phyloP scores from a whole-genome alignment of 2,113 vertebrate species.

The Ptyas mucosa region DNA sequence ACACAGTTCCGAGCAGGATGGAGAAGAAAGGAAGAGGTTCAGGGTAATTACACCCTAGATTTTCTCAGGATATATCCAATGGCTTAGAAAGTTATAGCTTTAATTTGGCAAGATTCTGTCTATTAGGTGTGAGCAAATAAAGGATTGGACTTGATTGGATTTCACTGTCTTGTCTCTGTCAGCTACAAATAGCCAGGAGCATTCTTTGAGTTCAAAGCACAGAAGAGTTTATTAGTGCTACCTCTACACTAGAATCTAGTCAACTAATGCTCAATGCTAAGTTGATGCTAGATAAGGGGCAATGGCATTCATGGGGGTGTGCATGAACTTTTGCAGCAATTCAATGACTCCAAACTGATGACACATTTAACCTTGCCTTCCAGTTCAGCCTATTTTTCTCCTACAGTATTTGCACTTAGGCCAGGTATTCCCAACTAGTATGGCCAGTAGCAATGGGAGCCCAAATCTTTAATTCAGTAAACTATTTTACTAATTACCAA shows the following conservation, averaged over 20 bases:
- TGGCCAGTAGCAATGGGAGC: not conserved
- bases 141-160: not conserved
- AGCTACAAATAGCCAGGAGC: not conserved
- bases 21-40: not conserved
- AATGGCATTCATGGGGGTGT: not conserved
- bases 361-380: not conserved
- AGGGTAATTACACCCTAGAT: not conserved
- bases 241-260: not conserved
- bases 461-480: not conserved
- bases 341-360: not conserved
- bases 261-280: not conserved
- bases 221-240: not conserved
- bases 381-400: not conserved
- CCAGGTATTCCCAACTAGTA: not conserved
- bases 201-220: not conserved
- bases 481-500: not conserved
- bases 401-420: not conserved
- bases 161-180: not conserved
- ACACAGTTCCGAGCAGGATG: not conserved
- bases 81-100: not conserved
- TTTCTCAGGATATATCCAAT: not conserved
- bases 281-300: not conserved
- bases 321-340: not conserved
- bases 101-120: not conserved
- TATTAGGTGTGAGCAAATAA: not conserved